Conservation (phyloP, 2,797 vertebrate genomes). For the Dallia pectoralis region DNA sequence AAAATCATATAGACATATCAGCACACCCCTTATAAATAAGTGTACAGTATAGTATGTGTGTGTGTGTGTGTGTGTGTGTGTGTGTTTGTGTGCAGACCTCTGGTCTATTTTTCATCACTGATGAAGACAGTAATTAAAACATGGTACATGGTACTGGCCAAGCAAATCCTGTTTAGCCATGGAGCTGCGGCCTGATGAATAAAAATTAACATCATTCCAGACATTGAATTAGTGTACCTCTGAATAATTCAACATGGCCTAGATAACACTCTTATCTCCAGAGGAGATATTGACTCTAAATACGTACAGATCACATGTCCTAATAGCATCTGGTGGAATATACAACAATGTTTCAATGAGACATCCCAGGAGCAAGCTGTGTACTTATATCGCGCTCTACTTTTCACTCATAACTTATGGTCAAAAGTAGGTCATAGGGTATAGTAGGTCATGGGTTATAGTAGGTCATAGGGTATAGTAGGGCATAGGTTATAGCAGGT, state of each 20-base stretch:
- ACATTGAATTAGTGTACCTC: slow-evolving; percentile 32
- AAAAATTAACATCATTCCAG: slow-evolving; percentile 38
- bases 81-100: neutral
- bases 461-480: neutral
- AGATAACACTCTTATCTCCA: slow-evolving; percentile 41
- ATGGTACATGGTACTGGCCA: no score
- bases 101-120: neutral
- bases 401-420: neutral
- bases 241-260: slow-evolving; percentile 55
- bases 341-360: slow-evolving; percentile 1
- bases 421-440: neutral
- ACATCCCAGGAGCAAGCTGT: neutral
- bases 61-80: neutral
- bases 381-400: neutral
- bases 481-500: no score
- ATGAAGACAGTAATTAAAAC: neutral
- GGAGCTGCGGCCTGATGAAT: slow-evolving; percentile 13
- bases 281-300: slow-evolving; percentile 24
- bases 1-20: no score
- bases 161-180: neutral
- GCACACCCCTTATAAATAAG: no score
- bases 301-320: slow-evolving; percentile 12
- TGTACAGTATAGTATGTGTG: neutral
- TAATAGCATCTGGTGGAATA: neutral
- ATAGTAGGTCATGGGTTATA: neutral